A percentile compares a stretch with the other conserved stretches of the same genome.
These are phyloP conservation scores for Drosophila malerkotliana DNA, from an alignment of 1,140 invertebrate species.

Conservation along the genomic window DNA sequence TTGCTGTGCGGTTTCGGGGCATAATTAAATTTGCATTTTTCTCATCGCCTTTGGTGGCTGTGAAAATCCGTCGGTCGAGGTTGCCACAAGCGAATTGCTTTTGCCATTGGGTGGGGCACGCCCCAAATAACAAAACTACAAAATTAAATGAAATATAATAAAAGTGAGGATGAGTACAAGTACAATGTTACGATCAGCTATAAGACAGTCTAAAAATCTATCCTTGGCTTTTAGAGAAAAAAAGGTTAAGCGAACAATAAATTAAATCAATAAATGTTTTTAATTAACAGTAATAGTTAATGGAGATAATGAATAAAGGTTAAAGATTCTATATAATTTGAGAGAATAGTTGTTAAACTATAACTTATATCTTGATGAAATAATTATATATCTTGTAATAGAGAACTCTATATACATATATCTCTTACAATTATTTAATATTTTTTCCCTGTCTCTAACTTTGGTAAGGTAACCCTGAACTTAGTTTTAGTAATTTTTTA, in stretches of 20 bases:
- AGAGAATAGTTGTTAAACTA: too few relatives aligned
- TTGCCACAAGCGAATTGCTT: conserved; percentile 20
- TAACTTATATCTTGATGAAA: too few relatives aligned
- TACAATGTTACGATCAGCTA: not conserved
- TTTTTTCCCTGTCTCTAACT: not conserved
- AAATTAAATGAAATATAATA: conserved; percentile 1
- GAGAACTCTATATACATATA: too few relatives aligned
- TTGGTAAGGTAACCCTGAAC: not conserved
- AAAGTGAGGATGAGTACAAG: conserved; percentile 12
- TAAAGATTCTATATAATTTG: too few relatives aligned
- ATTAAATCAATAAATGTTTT: too few relatives aligned
- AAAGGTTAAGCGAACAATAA: not conserved
- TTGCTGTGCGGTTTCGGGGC: conserved; percentile 16
- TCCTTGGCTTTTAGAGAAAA: conserved; percentile 1
- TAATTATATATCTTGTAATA: too few relatives aligned
- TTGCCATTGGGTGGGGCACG: conserved; percentile 10
- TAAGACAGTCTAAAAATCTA: conserved; percentile 13
- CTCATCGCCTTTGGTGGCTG: conserved; percentile 42
- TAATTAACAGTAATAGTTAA: too few relatives aligned
- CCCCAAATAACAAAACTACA: conserved; percentile 2
- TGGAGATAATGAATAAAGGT: too few relatives aligned
- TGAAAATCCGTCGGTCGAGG: conserved; percentile 54
- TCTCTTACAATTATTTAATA: too few relatives aligned
- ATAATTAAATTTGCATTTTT: conserved; percentile 73
- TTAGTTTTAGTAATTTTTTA: not conserved